These are phyloP conservation scores for Carassius carassius DNA, from an alignment of 2,113 vertebrate species.

Conservation along the genomic window DNA sequence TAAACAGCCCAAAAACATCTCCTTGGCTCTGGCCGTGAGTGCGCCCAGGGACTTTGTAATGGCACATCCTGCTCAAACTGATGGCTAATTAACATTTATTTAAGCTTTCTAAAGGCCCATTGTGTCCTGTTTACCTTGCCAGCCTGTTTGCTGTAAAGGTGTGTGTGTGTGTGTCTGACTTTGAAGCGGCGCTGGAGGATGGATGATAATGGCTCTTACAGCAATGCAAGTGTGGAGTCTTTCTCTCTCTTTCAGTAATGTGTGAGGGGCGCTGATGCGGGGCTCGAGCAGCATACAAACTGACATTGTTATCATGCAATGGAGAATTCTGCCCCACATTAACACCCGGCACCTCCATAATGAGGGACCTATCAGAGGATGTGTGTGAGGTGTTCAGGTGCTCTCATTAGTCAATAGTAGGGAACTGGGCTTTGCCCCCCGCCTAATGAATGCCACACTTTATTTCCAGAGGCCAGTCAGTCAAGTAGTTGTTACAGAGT, in stretches of 20 bases:
- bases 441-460: constrained; percentile 19
- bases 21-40: constrained; percentile 1
- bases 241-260: constrained; percentile 34
- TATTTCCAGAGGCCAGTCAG: constrained; percentile 26
- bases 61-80: constrained; percentile 52
- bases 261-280: constrained; percentile 20
- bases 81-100: constrained; percentile 63
- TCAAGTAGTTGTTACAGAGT: constrained; percentile 7
- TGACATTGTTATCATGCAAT: constrained; percentile 52
- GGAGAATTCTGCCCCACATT: constrained; percentile 38
- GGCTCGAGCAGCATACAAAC: constrained; percentile 41
- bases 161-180: constrained; percentile 20
- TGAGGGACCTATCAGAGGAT: constrained; percentile 52
- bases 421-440: constrained; percentile 13
- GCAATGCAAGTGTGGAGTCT: background rate
- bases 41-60: constrained; percentile 16
- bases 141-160: constrained; percentile 40
- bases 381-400: constrained; percentile 30
- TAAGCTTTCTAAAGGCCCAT: constrained; percentile 53
- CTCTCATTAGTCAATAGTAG: constrained; percentile 50
- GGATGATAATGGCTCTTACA: background rate
- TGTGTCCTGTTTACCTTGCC: constrained; percentile 43
- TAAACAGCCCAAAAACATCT: constrained; percentile 37
- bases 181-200: background rate
- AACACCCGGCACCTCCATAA: constrained; percentile 54